Evolutionary conservation across 2,113 vertebrate genomes (phyloP).

Genomic region (Phoxinus phoxinus): DNA sequence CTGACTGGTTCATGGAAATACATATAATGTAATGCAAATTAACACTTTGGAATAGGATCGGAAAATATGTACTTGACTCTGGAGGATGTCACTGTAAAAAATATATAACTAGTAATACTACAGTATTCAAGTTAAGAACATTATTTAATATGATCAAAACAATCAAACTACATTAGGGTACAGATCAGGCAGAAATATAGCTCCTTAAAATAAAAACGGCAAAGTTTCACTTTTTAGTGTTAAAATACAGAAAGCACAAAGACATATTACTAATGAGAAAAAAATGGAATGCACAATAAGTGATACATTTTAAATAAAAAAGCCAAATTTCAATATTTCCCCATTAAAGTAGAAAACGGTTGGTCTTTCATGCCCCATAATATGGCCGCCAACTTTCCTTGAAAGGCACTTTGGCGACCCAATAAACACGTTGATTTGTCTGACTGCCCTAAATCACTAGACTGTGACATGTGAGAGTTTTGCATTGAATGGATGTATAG

Average conservation of each 20-base stretch:
- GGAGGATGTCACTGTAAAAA: background rate
- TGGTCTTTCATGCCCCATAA: background rate
- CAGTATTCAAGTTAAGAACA: background rate
- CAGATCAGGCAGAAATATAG: background rate
- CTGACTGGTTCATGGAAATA: background rate
- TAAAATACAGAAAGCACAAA: background rate
- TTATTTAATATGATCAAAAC: background rate
- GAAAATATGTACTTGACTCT: background rate
- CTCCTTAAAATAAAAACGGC: no score
- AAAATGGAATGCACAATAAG: background rate
- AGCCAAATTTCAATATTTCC: background rate
- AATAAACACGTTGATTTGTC: slow-evolving; percentile 14
- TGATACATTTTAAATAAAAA: background rate
- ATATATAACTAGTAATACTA: background rate
- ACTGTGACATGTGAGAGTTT: slow-evolving; percentile 23
- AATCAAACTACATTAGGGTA: background rate
- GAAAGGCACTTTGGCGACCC: background rate
- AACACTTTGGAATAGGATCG: background rate
- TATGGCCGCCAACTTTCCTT: background rate
- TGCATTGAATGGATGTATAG: slow-evolving; percentile 29
- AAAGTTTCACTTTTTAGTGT: background rate
- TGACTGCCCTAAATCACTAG: slow-evolving; percentile 25
- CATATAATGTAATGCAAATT: background rate
- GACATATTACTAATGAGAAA: background rate
- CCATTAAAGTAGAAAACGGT: background rate